phyloP scores from a whole-genome alignment of 2,797 vertebrate species.

The Chiroxiphia lanceolata region DNA sequence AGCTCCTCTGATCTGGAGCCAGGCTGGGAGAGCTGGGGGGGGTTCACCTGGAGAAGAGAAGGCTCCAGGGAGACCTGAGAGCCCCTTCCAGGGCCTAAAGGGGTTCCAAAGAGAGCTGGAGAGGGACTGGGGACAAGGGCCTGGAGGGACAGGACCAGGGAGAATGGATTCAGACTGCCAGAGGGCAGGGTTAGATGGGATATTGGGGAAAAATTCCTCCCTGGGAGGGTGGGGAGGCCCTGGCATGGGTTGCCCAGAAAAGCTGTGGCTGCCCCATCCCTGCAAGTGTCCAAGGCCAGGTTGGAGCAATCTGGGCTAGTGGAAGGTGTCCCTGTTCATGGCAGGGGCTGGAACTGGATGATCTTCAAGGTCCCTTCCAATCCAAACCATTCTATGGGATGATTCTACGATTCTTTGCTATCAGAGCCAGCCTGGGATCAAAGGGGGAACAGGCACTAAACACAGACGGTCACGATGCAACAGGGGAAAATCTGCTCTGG shows the following conservation, averaged over 20 bases:
- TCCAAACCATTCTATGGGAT: not conserved
- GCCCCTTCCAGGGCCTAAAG: not conserved
- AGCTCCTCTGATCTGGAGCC: not conserved
- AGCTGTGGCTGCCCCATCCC: not conserved
- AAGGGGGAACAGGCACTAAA: not conserved
- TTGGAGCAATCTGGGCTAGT: not conserved
- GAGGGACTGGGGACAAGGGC: not conserved
- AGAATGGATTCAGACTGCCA: not conserved
- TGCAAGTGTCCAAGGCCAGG: not conserved
- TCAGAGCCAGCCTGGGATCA: not conserved
- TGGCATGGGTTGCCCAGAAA: not conserved
- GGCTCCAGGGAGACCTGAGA: not conserved
- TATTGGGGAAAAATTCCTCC: rapidly evolving
- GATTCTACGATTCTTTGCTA: not conserved
- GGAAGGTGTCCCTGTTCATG: not conserved
- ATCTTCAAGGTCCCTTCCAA: not conserved
- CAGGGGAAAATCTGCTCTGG: not conserved
- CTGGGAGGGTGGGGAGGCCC: rapidly evolving
- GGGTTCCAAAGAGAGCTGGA: not conserved
- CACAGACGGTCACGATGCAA: not conserved
- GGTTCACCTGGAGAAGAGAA: not conserved
- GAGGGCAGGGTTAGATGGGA: rapidly evolving
- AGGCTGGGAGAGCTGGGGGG: not conserved
- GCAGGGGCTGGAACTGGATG: not conserved
- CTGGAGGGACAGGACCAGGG: not conserved